Percentiles rank a stretch among this genome's conserved stretches.
These are phyloP conservation scores for Scleropages formosus DNA, from an alignment of 2,797 vertebrate genomes.

Conservation along the genomic window DNA sequence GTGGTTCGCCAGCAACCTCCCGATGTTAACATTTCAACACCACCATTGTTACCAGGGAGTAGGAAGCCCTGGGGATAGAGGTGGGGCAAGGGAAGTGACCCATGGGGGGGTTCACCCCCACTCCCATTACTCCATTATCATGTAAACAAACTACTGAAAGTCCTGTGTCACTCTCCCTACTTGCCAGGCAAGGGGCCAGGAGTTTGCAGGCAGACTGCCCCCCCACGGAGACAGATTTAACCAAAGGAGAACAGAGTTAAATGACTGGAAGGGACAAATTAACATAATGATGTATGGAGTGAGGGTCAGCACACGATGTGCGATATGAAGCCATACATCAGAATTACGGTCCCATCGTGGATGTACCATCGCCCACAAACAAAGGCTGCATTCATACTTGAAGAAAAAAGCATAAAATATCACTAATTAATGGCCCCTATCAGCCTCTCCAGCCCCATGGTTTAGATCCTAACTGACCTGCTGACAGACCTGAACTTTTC, in stretches of 20 bases:
- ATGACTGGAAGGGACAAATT: constrained; percentile 3
- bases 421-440: neutral
- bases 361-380: neutral
- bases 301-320: no score
- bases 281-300: constrained; percentile 7
- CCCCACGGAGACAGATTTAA: no score
- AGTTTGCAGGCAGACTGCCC: neutral
- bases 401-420: neutral
- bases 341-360: neutral
- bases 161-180: neutral
- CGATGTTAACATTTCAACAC: neutral
- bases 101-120: neutral
- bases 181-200: neutral
- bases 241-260: neutral
- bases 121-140: constrained; percentile 4
- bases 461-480: neutral
- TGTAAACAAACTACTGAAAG: constrained; percentile 22
- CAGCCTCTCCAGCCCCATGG: neutral
- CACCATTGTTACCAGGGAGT: neutral
- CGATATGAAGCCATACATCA: neutral
- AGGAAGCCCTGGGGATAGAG: neutral
- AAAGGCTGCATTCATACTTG: constrained; percentile 5
- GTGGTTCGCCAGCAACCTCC: no score
- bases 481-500: constrained; percentile 23
- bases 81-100: no score